Base-by-base conservation (phyloP, 2,888 invertebrate genomes). In the Tipula unca region DNA sequence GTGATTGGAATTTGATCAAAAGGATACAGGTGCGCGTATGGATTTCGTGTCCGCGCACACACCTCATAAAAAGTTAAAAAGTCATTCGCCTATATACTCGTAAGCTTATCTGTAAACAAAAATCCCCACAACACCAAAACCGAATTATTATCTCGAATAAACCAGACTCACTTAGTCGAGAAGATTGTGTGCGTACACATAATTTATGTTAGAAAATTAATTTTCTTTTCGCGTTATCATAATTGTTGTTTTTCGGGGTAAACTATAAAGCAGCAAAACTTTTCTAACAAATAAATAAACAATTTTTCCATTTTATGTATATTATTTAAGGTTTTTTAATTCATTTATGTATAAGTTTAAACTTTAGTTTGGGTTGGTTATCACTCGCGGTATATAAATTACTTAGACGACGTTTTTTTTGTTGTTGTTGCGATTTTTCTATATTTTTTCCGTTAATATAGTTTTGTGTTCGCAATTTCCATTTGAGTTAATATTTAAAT, bases 171-270 rank as follows among this genome's bases (percentile, higher is more conserved):
- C 25, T n/a, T n/a, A n/a, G n/a, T n/a, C n/a, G n/a, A n/a, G n/a
- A n/a, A n/a, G n/a, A n/a, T n/a, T n/a, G n/a, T n/a, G n/a, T n/a
- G n/a, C n/a, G n/a, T n/a, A 25, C 25, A 25, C 25, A 69, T 25
- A 25, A 69, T 69, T 69, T 69, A 69, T 69, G 69, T 69, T 69
- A 69, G 69, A 69, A 69, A 69, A 69, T 69, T 69, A 69, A 69
- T 69, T 25, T 69, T 69, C 10, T 69, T 25, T 69, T 69, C 10
- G 20, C 48, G 48, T 69, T 69, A 69, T 69, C 69, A 69, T 25
- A 69, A 25, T 69, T n/a, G n/a, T n/a, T n/a, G n/a, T n/a, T 69
- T 69, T 69, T 69, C 69, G 20, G 48, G 3, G n/a, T 25, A 25
- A 69, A 69, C 69, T 25, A 32, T 10, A 69, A 48, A 17, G 17